Percentiles rank a stretch among this genome's conserved stretches.
These are phyloP conservation scores for Poecilia picta DNA, from an alignment of 2,797 vertebrate species.

Conservation along the genomic window DNA sequence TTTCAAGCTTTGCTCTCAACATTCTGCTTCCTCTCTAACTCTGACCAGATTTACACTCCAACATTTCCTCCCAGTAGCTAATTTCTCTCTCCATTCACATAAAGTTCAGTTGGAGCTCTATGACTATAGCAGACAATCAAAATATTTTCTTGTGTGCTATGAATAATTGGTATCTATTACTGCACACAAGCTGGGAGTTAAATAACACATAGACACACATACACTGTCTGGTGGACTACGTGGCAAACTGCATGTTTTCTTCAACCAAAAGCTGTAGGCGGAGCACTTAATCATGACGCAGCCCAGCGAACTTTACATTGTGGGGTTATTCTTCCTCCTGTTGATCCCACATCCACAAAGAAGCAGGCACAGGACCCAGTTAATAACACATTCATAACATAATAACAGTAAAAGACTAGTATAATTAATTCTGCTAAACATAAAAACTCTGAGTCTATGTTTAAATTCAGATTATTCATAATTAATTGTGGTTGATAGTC, in stretches of 20 bases:
- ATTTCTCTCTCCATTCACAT: slow-evolving; percentile 16
- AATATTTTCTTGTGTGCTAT: slow-evolving; percentile 67
- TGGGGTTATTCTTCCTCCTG: slow-evolving; percentile 26
- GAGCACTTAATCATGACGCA: slow-evolving; percentile 58
- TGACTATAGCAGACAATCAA: slow-evolving; percentile 63
- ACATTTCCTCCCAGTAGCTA: slow-evolving; percentile 10
- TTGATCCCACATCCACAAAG: slow-evolving; percentile 9
- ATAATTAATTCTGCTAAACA: not conserved
- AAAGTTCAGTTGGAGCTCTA: slow-evolving; percentile 19
- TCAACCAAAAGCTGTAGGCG: slow-evolving; percentile 66
- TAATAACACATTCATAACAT: not conserved
- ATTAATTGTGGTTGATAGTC: not conserved
- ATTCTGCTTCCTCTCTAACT: slow-evolving; percentile 1
- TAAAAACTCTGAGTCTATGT: not conserved
- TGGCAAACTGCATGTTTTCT: slow-evolving; percentile 78
- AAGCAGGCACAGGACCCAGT: not conserved
- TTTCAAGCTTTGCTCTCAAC: not conserved
- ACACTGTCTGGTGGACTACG: slow-evolving; percentile 77
- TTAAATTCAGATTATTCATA: not conserved
- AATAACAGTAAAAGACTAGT: not conserved
- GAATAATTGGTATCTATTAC: slow-evolving; percentile 81
- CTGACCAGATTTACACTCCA: slow-evolving; percentile 6
- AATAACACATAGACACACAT: slow-evolving; percentile 49
- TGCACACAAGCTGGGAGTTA: slow-evolving; percentile 42
- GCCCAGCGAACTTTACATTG: slow-evolving; percentile 53